phyloP scores from a whole-genome alignment of 2,797 vertebrate species.

The Spheniscus humboldti region DNA sequence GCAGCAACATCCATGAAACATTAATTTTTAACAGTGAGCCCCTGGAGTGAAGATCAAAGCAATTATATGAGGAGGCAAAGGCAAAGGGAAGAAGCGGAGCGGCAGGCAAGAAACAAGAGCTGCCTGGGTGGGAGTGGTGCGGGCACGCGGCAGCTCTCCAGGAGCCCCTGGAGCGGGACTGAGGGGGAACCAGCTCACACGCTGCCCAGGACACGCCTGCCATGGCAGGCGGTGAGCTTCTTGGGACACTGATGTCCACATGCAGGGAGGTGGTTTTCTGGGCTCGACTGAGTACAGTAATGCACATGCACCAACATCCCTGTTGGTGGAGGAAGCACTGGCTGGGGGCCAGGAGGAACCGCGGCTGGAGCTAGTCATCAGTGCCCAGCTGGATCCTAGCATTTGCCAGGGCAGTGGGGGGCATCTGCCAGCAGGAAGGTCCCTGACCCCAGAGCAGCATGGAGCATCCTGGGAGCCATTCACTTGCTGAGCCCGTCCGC shows the following conservation, averaged over 20 bases:
- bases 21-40: slow-evolving; percentile 11
- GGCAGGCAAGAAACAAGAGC: not conserved
- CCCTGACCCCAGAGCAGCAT: not conserved
- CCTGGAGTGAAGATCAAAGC: slow-evolving; percentile 41
- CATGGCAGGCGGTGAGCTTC: not conserved
- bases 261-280: not conserved
- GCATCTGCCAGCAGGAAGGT: not conserved
- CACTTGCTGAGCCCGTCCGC: not conserved
- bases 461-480: fast-evolving
- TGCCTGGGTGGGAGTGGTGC: not conserved
- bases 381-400: not conserved
- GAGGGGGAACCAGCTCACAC: fast-evolving
- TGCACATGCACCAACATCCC: not conserved
- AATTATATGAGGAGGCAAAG: not conserved
- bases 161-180: not conserved
- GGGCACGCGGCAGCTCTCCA: fast-evolving
- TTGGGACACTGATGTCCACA: fast-evolving
- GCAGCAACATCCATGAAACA: slow-evolving; percentile 3
- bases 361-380: not conserved
- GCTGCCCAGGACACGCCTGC: not conserved
- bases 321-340: not conserved
- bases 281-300: not conserved
- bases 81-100: not conserved
- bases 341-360: not conserved
- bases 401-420: not conserved